These are phyloP conservation scores for Cephalopterus ornatus DNA, from an alignment of 2,113 vertebrate species.

Conservation along the genomic window DNA sequence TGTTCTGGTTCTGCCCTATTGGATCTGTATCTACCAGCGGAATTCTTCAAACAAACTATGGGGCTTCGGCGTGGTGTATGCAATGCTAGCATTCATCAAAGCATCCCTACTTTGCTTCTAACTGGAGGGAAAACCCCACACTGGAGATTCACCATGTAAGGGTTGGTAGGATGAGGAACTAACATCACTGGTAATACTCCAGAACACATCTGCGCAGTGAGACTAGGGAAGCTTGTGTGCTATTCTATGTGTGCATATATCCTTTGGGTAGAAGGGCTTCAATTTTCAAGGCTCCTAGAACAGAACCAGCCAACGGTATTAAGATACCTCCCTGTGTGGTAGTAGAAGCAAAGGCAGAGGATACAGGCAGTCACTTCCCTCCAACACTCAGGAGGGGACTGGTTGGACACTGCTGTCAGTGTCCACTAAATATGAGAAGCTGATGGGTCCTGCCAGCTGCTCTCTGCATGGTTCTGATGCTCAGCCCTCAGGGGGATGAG, in stretches of 20 bases:
- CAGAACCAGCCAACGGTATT: background rate
- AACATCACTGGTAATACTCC: background rate
- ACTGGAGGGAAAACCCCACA: background rate
- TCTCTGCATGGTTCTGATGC: background rate
- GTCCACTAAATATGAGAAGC: background rate
- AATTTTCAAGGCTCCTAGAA: background rate
- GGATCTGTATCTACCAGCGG: background rate
- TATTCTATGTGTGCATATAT: fast-evolving
- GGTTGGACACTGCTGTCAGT: fast-evolving
- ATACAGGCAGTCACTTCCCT: background rate
- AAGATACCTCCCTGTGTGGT: background rate
- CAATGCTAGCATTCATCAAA: background rate
- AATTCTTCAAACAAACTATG: background rate
- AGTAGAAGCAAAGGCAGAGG: background rate
- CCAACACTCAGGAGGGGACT: background rate
- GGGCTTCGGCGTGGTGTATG: background rate
- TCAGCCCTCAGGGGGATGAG: background rate
- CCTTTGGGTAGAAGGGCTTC: background rate
- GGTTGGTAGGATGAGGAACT: background rate
- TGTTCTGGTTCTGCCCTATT: background rate
- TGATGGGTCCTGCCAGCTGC: background rate
- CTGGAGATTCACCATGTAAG: background rate
- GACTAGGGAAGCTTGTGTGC: background rate
- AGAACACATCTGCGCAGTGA: background rate
- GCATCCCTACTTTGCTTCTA: background rate